phyloP scores from a whole-genome alignment of 2,888 invertebrate genomes.

The Lamellibrachia satsuma region DNA sequence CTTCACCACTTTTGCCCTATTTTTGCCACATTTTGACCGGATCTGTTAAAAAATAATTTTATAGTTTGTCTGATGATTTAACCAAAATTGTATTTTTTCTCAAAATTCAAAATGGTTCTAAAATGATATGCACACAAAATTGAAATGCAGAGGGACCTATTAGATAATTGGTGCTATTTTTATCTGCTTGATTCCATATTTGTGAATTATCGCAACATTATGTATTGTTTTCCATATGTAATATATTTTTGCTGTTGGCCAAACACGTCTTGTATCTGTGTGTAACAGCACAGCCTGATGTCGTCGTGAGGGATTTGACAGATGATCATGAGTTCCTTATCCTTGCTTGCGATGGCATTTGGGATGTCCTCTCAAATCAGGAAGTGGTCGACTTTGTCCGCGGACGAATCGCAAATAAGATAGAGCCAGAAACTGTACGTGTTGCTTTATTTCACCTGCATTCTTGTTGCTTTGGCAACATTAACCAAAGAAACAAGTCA shows the following conservation, averaged over 20 bases:
- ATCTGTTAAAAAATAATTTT: too few species aligned
- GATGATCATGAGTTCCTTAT: slow-evolving; percentile 96
- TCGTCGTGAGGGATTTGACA: slow-evolving; percentile 81
- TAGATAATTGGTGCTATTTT: too few species aligned
- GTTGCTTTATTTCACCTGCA: background rate
- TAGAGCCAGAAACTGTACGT: slow-evolving; percentile 82
- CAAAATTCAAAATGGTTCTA: too few species aligned
- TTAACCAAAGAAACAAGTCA: background rate
- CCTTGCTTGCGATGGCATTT: slow-evolving; percentile 97
- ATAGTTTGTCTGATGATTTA: too few species aligned
- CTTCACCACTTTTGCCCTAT: too few species aligned
- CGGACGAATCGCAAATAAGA: slow-evolving; percentile 79
- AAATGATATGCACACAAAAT: too few species aligned
- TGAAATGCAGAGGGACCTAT: too few species aligned
- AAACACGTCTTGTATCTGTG: background rate
- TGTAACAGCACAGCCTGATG: slow-evolving; percentile 87
- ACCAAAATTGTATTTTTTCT: too few species aligned
- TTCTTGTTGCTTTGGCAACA: background rate
- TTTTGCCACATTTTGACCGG: too few species aligned
- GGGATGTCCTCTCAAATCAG: slow-evolving; percentile 96
- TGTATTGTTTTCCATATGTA: background rate
- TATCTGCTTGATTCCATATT: too few species aligned
- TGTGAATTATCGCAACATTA: too few species aligned
- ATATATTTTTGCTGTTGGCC: background rate
- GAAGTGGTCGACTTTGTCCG: slow-evolving; percentile 93